phyloP scores from a whole-genome alignment of 1,140 invertebrate species.

The Apolygus lucorum region DNA sequence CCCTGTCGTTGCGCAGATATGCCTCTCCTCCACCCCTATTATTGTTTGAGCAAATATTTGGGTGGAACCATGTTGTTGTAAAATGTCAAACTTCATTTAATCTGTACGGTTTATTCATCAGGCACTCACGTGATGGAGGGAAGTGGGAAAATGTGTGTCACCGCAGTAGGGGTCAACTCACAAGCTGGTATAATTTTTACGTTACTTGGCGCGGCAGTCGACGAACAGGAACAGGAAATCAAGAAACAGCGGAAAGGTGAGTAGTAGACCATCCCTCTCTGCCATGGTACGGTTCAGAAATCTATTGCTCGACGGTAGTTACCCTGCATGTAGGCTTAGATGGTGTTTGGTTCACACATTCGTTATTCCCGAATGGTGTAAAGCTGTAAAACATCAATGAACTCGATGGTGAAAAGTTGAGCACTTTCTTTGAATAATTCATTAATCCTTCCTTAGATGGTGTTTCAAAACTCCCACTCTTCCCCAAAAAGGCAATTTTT shows the following conservation, averaged over 20 bases:
- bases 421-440: too few species aligned
- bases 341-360: too few species aligned
- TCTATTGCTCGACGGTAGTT: too few species aligned
- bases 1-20: too few species aligned
- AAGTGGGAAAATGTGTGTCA: slow-evolving; percentile 97
- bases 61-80: not conserved
- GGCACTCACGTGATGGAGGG: slow-evolving; percentile 99
- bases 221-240: slow-evolving; percentile 83
- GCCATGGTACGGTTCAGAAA: too few species aligned
- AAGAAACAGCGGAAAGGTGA: slow-evolving; percentile 91
- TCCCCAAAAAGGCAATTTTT: too few species aligned
- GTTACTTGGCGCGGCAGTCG: slow-evolving; percentile 87
- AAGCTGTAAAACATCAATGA: too few species aligned
- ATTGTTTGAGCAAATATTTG: slow-evolving; percentile 7
- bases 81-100: not conserved
- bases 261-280: slow-evolving; percentile 30
- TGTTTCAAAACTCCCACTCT: too few species aligned
- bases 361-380: too few species aligned
- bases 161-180: slow-evolving; percentile 97
- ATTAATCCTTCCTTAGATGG: too few species aligned
- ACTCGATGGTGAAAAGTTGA: too few species aligned
- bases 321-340: too few species aligned
- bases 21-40: not conserved
- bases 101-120: slow-evolving; percentile 38
- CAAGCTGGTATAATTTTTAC: slow-evolving; percentile 99